Evolutionary conservation across 2,113 vertebrate species (phyloP).

Genomic region (Centropristis striata): DNA sequence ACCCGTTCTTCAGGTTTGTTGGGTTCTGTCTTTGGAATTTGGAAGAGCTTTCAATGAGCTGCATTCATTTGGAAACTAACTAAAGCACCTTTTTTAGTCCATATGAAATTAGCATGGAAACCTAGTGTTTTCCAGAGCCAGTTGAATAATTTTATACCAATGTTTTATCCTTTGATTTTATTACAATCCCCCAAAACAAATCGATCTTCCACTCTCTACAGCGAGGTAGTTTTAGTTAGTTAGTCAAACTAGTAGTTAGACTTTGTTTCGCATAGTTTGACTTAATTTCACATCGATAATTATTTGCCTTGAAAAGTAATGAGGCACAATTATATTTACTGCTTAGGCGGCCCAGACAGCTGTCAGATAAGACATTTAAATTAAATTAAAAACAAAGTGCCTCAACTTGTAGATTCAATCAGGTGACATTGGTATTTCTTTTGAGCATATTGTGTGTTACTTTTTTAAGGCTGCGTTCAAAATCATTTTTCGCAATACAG

Average conservation of each 20-base stretch:
- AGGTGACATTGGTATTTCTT: background rate
- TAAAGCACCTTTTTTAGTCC: conserved; percentile 22
- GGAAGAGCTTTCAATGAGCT: background rate
- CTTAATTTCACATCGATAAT: background rate
- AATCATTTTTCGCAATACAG: background rate
- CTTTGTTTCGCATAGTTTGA: no score
- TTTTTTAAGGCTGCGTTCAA: background rate
- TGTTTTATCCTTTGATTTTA: background rate
- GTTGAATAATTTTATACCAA: background rate
- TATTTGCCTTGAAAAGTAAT: background rate
- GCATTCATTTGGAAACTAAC: conserved; percentile 1
- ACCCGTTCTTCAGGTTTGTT: conserved; percentile 1
- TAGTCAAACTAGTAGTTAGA: no score
- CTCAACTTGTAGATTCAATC: background rate
- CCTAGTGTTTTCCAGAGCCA: background rate
- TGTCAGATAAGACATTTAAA: background rate
- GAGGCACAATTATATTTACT: background rate
- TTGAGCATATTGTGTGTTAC: background rate
- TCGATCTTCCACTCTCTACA: background rate
- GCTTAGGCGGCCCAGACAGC: background rate
- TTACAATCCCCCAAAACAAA: conserved; percentile 8
- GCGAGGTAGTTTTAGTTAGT: background rate
- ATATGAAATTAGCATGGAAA: background rate
- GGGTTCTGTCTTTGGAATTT: background rate
- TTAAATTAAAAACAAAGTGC: background rate